Evolutionary conservation across 2,888 invertebrate species (phyloP).

Genomic region (Hermaeophaga mercurialis): DNA sequence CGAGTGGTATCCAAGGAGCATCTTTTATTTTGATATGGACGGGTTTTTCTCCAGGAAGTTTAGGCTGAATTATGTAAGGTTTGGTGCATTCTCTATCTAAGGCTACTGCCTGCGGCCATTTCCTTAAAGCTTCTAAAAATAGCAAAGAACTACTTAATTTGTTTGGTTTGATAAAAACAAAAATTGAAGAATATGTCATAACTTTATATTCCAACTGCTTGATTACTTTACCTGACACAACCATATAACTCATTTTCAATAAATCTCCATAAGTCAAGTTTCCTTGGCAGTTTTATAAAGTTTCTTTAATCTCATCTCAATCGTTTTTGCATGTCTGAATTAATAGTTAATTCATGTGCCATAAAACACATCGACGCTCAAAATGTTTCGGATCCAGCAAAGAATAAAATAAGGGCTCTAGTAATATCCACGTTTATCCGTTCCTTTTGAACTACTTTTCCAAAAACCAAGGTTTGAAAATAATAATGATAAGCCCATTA

Average conservation of each 20-base stretch:
- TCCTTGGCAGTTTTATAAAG: conserved; percentile 41
- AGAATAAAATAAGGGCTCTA: conserved; percentile 61
- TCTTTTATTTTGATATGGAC: conserved; percentile 16
- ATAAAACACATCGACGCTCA: conserved; percentile 58
- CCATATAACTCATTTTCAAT: conserved; percentile 63
- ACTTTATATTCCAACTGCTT: too few relatives aligned
- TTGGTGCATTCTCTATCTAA: conserved; percentile 60
- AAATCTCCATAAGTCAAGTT: conserved; percentile 61
- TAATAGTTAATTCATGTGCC: conserved; percentile 62
- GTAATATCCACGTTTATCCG: conserved; percentile 59
- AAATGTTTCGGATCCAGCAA: conserved; percentile 60
- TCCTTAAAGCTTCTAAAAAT: conserved; percentile 34
- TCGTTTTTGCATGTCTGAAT: conserved; percentile 63
- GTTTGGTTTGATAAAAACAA: too few relatives aligned
- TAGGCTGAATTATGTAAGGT: conserved; percentile 51
- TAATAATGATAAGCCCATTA: conserved; percentile 23
- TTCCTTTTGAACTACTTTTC: neutral
- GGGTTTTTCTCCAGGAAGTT: conserved; percentile 34
- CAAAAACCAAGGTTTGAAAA: neutral
- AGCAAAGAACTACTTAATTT: too few relatives aligned
- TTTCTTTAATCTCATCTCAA: conserved; percentile 57
- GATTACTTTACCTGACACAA: conserved; percentile 63
- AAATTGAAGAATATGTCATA: too few relatives aligned
- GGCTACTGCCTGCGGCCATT: conserved; percentile 42
- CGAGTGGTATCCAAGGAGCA: conserved; percentile 40